Evolutionary conservation across 1,140 invertebrate species (phyloP), one percentile per base, ranked within the genome.

Genomic region (Anastatus disparis): DNA sequence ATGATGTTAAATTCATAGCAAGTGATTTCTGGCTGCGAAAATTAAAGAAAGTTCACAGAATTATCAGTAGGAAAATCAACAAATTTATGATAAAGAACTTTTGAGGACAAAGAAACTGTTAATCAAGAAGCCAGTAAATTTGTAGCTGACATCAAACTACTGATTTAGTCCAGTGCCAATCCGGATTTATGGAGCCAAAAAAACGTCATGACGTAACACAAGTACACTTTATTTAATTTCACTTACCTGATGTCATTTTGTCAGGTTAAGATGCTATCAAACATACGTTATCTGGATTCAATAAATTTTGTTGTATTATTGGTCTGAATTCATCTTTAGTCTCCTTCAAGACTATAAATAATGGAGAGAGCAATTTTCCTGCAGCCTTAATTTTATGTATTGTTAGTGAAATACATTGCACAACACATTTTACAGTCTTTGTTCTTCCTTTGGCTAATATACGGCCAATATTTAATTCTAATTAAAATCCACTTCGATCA

Each of bases 401-500:
- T 42, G n/a, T 70, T 22, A 44, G 50, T 27, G 55, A 50, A 61
- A 55, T 46, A 7, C 48, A 56, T 46, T 55, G 52, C 20, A 70
- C 48, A 24, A 62, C 1, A 70, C 73, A 71, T 71, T 66, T 35
- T 0, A 74, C 74, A 38, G 71, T 17, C 56, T 72, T 66, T 42
- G 64, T 44, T 29, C 70, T 70, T 75, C 71, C 73, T 12, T 64
- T 56, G 1, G 69, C 50, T 58, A 75, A 72, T 10, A 62, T 72
- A 61, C 38, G 53, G 53, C 62, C 66, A 24, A 63, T 72, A 72
- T 67, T 62, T 53, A 70, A 69, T 35, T 62, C 55, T 44, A 72
- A 35, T 53, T 70, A 31, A 56, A 72, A 74, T 22, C 61, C 46
- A 27, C 50, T 69, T 44, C 50, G 46, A 44, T 74, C 53, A 12